Conservation (phyloP, 2,113 vertebrate genomes). For the Beaufortia kweichowensis region DNA sequence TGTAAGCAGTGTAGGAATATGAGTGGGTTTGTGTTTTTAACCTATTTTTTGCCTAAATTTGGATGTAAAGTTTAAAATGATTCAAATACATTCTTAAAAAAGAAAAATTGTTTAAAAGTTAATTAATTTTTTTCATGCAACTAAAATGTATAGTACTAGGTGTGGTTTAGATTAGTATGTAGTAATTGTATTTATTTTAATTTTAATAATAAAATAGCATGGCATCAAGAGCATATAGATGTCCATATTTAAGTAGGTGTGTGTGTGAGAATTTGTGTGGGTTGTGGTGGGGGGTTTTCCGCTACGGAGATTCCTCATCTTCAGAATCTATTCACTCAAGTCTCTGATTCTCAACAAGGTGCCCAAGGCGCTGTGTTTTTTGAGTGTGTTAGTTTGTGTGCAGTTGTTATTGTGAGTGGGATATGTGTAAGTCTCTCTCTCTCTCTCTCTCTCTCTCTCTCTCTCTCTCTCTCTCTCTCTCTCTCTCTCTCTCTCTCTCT, state of each 20-base stretch:
- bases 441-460: conserved; percentile 3
- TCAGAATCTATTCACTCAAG: conserved; percentile 38
- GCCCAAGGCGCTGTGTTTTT: conserved; percentile 39
- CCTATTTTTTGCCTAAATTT: not conserved
- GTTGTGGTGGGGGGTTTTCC: not conserved
- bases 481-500: conserved; percentile 10
- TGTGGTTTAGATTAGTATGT: too few species aligned
- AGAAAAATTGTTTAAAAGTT: too few species aligned
- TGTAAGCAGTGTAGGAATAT: not conserved
- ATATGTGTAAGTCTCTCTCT: conserved; percentile 37
- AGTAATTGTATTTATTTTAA: not conserved
- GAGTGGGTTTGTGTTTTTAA: not conserved
- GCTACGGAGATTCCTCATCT: conserved; percentile 37
- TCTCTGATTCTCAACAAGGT: conserved; percentile 40
- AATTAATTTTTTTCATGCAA: too few species aligned
- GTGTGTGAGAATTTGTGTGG: not conserved
- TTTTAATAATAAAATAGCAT: not conserved
- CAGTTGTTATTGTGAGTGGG: conserved; percentile 46
- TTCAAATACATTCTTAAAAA: too few species aligned
- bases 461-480: conserved; percentile 11
- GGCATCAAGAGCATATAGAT: not conserved
- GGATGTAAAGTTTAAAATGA: too few species aligned
- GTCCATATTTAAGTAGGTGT: not conserved
- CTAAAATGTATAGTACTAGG: too few species aligned
- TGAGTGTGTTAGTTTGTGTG: conserved; percentile 43